These are phyloP conservation scores for Oriolus oriolus DNA, from an alignment of 2,113 vertebrate genomes.

Conservation along the genomic window DNA sequence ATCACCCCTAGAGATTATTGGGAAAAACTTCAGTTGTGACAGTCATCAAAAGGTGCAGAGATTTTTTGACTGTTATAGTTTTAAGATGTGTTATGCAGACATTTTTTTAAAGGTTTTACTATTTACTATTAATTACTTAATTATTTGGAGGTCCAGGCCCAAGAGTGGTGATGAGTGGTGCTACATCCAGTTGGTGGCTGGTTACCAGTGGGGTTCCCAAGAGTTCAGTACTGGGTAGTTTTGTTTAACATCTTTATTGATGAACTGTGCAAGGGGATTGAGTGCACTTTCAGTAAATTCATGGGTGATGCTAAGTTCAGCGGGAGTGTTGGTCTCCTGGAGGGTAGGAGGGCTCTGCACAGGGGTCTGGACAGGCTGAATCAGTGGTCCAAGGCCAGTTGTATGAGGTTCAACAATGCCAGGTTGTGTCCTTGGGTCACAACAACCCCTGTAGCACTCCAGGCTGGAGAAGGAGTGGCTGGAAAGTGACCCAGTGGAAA, in stretches of 20 bases:
- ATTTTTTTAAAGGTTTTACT: not conserved
- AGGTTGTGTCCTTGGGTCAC: rapidly evolving
- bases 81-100: not conserved
- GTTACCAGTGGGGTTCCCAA: not conserved
- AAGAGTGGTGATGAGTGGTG: not conserved
- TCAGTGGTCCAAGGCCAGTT: not conserved
- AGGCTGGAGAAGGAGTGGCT: not conserved
- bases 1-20: not conserved
- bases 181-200: too few species aligned
- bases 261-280: rapidly evolving
- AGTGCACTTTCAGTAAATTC: not conserved
- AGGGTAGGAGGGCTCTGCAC: not conserved
- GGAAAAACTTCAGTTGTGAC: not conserved
- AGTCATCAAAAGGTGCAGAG: not conserved
- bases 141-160: not conserved
- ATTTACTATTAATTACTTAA: too few species aligned
- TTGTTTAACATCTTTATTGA: not conserved
- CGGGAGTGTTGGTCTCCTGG: not conserved
- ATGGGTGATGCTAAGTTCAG: rapidly evolving
- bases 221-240: not conserved
- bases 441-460: not conserved
- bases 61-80: not conserved
- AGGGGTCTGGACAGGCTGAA: not conserved
- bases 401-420: not conserved
- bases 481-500: not conserved